A percentile compares a stretch with the other conserved stretches of the same genome.
Conservation (phyloP, 2,888 invertebrate species). For the Drosophila melanosoma region DNA sequence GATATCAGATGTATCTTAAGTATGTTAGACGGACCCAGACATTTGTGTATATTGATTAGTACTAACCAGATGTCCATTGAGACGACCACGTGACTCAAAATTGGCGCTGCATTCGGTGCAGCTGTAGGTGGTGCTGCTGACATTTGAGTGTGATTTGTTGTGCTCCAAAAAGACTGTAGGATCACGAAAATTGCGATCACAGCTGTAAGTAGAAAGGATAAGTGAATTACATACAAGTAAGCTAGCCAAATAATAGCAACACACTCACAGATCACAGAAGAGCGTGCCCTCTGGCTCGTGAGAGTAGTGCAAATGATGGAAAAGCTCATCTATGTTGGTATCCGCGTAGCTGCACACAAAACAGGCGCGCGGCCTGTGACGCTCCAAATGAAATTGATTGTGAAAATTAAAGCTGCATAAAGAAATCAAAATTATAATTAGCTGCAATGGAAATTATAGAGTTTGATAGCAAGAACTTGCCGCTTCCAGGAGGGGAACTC, state of each 20-base stretch:
- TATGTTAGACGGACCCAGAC: background rate
- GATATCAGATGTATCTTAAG: background rate
- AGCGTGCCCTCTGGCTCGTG: slow-evolving; percentile 74
- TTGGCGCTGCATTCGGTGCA: slow-evolving; percentile 48
- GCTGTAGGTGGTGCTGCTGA: slow-evolving; percentile 56
- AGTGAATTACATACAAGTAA: background rate
- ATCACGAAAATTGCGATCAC: slow-evolving; percentile 78
- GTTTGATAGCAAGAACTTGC: slow-evolving; percentile 39
- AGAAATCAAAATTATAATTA: background rate
- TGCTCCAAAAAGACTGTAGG: slow-evolving; percentile 62
- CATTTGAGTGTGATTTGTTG: slow-evolving; percentile 66
- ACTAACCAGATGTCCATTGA: slow-evolving; percentile 76
- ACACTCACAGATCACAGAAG: slow-evolving; percentile 75
- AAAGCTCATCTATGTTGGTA: slow-evolving; percentile 79
- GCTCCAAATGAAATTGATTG: slow-evolving; percentile 83
- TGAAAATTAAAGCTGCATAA: slow-evolving; percentile 81
- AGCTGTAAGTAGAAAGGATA: slow-evolving; percentile 57
- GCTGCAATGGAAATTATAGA: rapidly evolving
- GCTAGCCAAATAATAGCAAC: too few species aligned
- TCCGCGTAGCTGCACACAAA: slow-evolving; percentile 79
- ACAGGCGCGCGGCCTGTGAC: slow-evolving; percentile 80
- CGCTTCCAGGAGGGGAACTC: slow-evolving; percentile 83
- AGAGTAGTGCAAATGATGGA: slow-evolving; percentile 81
- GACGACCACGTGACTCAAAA: slow-evolving; percentile 66
- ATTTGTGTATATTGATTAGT: background rate